Base-by-base conservation (phyloP, 2,113 vertebrate genomes). In the Parus major region DNA sequence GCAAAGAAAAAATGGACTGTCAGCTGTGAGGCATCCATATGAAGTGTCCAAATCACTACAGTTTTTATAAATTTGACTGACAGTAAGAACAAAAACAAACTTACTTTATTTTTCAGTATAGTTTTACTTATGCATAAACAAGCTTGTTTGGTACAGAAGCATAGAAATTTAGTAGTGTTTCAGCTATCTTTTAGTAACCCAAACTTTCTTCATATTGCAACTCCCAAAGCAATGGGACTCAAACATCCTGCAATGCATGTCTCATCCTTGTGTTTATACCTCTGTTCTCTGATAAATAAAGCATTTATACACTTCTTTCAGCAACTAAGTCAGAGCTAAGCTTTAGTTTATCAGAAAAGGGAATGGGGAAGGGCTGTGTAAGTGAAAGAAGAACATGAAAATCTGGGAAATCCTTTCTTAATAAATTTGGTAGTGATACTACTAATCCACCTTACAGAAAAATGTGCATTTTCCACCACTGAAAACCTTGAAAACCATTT, bases 281-380 rank as follows among this genome's bases (percentile, higher is more conserved):
- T 63, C 14, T 63, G 7, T 22, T 70, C 11, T 87, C 33, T 78
- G 17, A 46, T 35, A 64, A 28, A 28, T 5, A 50, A 82, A 49
- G 0, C 4, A 41, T 24, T 31, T 79, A 63, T 35, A 66, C 29
- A 55, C 6, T 10, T 55, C 9, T 57, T 60, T 86, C 41, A 77
- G 25, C 23, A 41, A n/a, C 7, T 24, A 53, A 71, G 33, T 64
- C 25, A 55, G 20, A 72, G 25, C 6, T 59, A 6, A 63, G 10
- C 8, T 61, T 61, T 35, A 42, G 11, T 25, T 22, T 23, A 6
- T 60, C 14, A 52, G 11, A 60, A 75, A 81, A 61, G 1, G 2
- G 6, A 42, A 44, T n/a, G 5, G 4, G 2, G 3, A 16, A 12
- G 4, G 5, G 6, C 7, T 63, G 2, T 29, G 4, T 12, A 7